Evolutionary conservation across 2,888 invertebrate species (phyloP), one percentile per base, ranked within the genome.

Genomic region (Platypus cylindrus): DNA sequence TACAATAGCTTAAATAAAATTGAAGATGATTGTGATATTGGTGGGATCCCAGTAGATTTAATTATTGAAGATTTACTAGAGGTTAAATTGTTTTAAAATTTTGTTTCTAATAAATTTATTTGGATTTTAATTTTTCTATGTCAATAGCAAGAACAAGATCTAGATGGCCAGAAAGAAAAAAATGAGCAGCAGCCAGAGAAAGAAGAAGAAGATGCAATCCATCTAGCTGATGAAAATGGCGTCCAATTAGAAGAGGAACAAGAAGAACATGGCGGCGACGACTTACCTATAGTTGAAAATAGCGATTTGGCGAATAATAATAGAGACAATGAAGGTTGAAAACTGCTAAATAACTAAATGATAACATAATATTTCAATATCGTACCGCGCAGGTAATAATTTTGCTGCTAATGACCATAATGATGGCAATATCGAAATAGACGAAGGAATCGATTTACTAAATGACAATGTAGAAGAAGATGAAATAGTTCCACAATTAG

Each of bases 231-330:
- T 5, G 8, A n/a, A n/a, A n/a, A n/a, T n/a, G n/a, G n/a, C n/a
- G n/a, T n/a, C n/a, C n/a, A 5, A 5, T n/a, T 26, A n/a, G 9
- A 9, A 11, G n/a, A 5, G 5, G 7, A 4, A 8, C 8, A 4
- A 8, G 14, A 29, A 5, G 25, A 32, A 8, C 7, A 13, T 27
- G 24, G 17, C 4, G 24, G 17, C 4, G 26, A 37, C 5, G 27
- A 5, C 9, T 29, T 40, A n/a, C 28, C 48, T 13, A 47, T 58
- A 30, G 63, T 65, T 2, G 66, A 67, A 52, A 68, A 67, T 41
- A 67, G 66, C 2, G 67, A 68, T 51, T 53, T 68, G 18, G 67
- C 64, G 2, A 68, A 68, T 46, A 68, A 68, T 44, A 68, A 68
- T 46, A 55, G 67, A 27, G 67, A 68, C 43, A 54, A 55, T 5